Conservation (phyloP, 2,797 vertebrate genomes). For the Cryptoprocta ferox region DNA sequence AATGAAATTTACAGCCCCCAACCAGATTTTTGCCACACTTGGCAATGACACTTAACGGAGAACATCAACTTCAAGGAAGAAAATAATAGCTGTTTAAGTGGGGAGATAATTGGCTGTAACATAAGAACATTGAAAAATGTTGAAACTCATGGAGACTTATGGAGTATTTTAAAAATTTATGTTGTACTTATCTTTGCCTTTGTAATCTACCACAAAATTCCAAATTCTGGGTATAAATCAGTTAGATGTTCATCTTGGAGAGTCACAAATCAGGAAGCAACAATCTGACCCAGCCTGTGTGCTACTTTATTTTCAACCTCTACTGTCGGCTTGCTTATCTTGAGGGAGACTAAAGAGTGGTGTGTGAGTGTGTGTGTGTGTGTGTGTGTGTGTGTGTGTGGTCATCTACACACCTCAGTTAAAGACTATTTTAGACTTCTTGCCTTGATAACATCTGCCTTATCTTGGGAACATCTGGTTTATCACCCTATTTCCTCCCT, state of each 20-base stretch:
- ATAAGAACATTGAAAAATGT: slow-evolving; percentile 78
- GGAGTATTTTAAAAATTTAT: slow-evolving; percentile 82
- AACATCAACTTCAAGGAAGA: slow-evolving; percentile 78
- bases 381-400: background rate
- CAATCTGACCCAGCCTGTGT: slow-evolving; percentile 58
- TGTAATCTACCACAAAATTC: slow-evolving; percentile 80
- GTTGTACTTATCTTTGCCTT: slow-evolving; percentile 81
- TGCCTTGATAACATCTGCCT: slow-evolving; percentile 69
- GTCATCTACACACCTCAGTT: slow-evolving; percentile 24
- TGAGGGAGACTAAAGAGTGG: background rate
- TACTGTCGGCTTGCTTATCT: background rate
- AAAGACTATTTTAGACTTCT: slow-evolving; percentile 62
- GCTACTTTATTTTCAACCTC: slow-evolving; percentile 44
- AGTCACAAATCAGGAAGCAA: slow-evolving; percentile 72
- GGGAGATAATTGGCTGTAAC: slow-evolving; percentile 80
- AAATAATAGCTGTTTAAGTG: slow-evolving; percentile 82
- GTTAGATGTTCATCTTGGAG: slow-evolving; percentile 69
- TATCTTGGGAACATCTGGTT: slow-evolving; percentile 78
- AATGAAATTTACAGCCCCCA: slow-evolving; percentile 73
- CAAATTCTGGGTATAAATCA: slow-evolving; percentile 79
- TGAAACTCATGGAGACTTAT: slow-evolving; percentile 79
- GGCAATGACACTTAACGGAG: slow-evolving; percentile 73
- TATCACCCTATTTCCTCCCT: slow-evolving; percentile 74
- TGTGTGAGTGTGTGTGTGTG: background rate
- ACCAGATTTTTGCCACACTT: slow-evolving; percentile 78